These are phyloP conservation scores for Oophaga pumilio DNA, from an alignment of 2,113 vertebrate genomes.

Conservation along the genomic window DNA sequence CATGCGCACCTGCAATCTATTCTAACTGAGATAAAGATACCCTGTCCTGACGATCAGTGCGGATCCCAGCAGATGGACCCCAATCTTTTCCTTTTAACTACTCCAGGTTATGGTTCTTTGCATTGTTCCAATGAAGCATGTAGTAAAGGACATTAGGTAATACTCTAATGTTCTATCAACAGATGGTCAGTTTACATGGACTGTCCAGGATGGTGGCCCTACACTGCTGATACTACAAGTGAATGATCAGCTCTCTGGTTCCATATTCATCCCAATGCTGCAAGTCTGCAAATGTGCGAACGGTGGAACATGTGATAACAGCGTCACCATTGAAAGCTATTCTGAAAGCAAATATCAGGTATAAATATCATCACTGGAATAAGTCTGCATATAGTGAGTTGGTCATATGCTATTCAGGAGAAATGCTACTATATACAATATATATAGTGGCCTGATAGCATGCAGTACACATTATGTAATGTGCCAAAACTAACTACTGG, in stretches of 20 bases:
- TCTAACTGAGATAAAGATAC: no score
- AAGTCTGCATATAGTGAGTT: not conserved
- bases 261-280: slow-evolving; percentile 72
- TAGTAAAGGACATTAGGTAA: not conserved
- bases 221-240: slow-evolving; percentile 71
- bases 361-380: not conserved
- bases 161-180: not conserved
- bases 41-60: no score
- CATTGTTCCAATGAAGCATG: no score
- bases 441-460: no score
- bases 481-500: no score
- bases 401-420: not conserved
- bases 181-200: slow-evolving; percentile 75
- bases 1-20: no score
- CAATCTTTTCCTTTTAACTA: not conserved
- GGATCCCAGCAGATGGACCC: no score
- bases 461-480: no score
- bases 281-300: slow-evolving; percentile 78
- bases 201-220: slow-evolving; percentile 64
- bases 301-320: slow-evolving; percentile 75
- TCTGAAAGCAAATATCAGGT: slow-evolving; percentile 77
- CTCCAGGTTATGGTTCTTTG: not conserved
- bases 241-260: slow-evolving; percentile 70
- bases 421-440: not conserved
- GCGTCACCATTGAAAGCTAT: slow-evolving; percentile 69